These are phyloP conservation scores for Porites lutea DNA, from an alignment of 64 coral and sea anemone genomes.

Conservation along the genomic window DNA sequence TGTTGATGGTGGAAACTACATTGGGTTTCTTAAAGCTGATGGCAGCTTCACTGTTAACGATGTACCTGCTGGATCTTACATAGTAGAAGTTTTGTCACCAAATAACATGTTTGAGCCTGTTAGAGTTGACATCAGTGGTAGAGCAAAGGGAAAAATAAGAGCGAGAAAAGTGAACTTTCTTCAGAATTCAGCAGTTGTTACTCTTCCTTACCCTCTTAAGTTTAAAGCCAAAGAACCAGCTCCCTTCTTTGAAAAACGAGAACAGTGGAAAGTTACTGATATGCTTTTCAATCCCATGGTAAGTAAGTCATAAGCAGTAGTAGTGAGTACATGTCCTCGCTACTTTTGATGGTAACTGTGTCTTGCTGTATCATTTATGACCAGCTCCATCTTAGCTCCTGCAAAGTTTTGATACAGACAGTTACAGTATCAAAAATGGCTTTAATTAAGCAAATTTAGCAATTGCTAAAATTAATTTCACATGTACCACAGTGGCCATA, in stretches of 20 bases:
- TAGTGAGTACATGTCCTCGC: too few relatives aligned
- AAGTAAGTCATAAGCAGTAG: not conserved
- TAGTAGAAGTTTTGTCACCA: constrained; percentile 96
- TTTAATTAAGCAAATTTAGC: too few relatives aligned
- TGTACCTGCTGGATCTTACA: constrained; percentile 90
- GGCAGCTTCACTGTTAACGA: constrained; percentile 90
- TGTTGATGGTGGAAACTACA: constrained; percentile 88
- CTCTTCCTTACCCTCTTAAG: constrained; percentile 88
- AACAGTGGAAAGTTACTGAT: constrained; percentile 92
- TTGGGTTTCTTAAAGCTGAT: constrained; percentile 92
- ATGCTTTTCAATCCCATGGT: constrained; percentile 99
- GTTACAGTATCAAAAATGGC: too few relatives aligned
- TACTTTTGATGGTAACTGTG: too few relatives aligned
- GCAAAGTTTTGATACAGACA: too few relatives aligned
- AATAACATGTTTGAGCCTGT: constrained; percentile 97
- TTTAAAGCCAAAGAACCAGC: constrained; percentile 93
- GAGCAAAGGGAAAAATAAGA: constrained; percentile 94
- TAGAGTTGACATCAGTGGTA: constrained; percentile 95
- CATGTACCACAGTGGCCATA: too few relatives aligned
- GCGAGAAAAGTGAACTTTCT: constrained; percentile 99
- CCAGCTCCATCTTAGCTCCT: too few relatives aligned
- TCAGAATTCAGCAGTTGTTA: constrained; percentile 97
- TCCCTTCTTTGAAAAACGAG: constrained; percentile 98
- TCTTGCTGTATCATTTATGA: too few relatives aligned
- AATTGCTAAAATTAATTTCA: too few relatives aligned